These are phyloP conservation scores for Mellilla xanthometata DNA, from an alignment of 2,888 invertebrate species.

Conservation along the genomic window DNA sequence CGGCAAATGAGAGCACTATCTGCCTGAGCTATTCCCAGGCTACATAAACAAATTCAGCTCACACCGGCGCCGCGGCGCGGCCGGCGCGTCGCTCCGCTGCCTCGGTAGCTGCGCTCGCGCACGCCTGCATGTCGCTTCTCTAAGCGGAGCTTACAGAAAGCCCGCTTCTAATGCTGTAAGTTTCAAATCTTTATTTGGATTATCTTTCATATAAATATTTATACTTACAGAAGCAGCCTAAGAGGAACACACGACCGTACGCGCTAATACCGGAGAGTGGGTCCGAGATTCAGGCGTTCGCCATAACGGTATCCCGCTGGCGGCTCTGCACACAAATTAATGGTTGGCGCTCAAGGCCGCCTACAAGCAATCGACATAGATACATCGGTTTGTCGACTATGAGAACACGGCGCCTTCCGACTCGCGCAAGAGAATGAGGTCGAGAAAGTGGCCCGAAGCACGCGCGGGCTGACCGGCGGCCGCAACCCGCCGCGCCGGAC, in stretches of 20 bases:
- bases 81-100: slow-evolving; percentile 4
- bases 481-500: slow-evolving; percentile 24
- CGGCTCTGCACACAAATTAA: slow-evolving; percentile 79
- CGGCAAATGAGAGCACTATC: slow-evolving; percentile 70
- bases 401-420: slow-evolving; percentile 72
- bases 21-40: slow-evolving; percentile 71
- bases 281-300: slow-evolving; percentile 65
- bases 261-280: slow-evolving; percentile 53
- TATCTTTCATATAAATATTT: too few species aligned
- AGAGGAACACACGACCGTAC: slow-evolving; percentile 35
- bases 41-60: slow-evolving; percentile 75
- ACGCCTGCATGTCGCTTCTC: too few species aligned
- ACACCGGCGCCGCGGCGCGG: slow-evolving; percentile 51
- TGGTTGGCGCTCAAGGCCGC: slow-evolving; percentile 78
- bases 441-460: slow-evolving; percentile 67
- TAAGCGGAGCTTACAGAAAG: too few species aligned
- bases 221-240: too few species aligned
- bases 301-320: slow-evolving; percentile 70
- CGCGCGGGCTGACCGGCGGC: slow-evolving; percentile 28
- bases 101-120: neutral
- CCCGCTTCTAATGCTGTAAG: too few species aligned
- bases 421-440: slow-evolving; percentile 68
- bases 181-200: too few species aligned
- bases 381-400: slow-evolving; percentile 76
- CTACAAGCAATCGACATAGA: slow-evolving; percentile 80